These are phyloP conservation scores for Haemorhous mexicanus DNA, from an alignment of 2,113 vertebrate genomes.

Conservation along the genomic window DNA sequence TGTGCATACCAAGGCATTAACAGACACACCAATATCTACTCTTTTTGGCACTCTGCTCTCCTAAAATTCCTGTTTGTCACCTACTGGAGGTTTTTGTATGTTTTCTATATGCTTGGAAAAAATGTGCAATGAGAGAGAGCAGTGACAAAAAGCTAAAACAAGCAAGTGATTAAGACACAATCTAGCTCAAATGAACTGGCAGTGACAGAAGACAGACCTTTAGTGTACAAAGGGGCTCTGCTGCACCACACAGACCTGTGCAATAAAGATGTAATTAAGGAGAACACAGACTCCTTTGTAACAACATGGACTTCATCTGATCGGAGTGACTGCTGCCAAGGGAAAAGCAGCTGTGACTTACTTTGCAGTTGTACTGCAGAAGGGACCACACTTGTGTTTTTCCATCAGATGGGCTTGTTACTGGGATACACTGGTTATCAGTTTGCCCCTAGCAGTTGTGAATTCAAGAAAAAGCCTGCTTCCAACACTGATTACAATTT, in stretches of 20 bases:
- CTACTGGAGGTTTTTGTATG: neutral
- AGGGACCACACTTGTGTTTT: neutral
- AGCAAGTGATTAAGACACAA: neutral
- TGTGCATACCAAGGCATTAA: neutral
- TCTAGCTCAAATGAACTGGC: neutral
- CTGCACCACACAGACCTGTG: conserved; percentile 14
- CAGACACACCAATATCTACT: neutral
- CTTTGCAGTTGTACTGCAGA: neutral
- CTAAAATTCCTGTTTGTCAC: neutral
- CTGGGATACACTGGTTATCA: neutral
- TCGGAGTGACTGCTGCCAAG: neutral
- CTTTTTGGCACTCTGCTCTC: neutral
- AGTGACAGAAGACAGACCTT: conserved; percentile 34
- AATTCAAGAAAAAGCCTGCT: neutral
- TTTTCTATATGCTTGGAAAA: neutral
- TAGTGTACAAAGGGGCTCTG: neutral
- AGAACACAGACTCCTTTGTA: conserved; percentile 35
- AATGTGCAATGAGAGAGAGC: neutral
- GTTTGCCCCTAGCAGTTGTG: neutral
- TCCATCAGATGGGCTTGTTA: neutral
- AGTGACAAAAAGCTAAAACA: neutral
- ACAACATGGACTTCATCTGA: neutral
- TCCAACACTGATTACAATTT: neutral
- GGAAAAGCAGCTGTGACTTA: conserved; percentile 1
- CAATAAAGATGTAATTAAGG: conserved; percentile 43